Base-by-base conservation (phyloP, 2,113 vertebrate genomes). In the Pterocles burchelli region DNA sequence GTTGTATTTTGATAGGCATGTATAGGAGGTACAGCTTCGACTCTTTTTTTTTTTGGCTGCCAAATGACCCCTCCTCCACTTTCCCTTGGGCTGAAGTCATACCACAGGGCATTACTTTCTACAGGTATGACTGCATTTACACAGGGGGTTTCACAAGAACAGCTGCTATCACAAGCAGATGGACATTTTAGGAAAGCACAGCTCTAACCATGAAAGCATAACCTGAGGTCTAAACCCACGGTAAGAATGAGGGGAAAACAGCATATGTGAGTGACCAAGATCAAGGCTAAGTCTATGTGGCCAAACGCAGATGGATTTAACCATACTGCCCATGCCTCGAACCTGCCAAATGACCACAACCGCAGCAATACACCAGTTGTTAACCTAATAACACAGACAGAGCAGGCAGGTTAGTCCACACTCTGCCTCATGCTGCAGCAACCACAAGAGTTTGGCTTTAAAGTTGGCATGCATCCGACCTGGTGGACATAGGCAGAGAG, bases 401-500 rank as follows among this genome's bases (percentile, higher is more conserved):
- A 85, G 28, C 16, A 67, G 41, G 29, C 33, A 54, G 63, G 3
- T 45, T 14, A 57, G 48, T 24, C 33, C 38, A 55, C 45, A 65
- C n/a, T 36, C 51, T 65, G 74, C 45, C 54, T 77, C 46, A 17
- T 20, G 46, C 59, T 55, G 38, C 0, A 92, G 62, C 41, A 93
- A 34, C 38, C 13, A 57, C 36, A 83, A 55, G 52, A 46, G 7
- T 33, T 62, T 6, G 38, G 57, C 28, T 63, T 80, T 73, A 46
- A 63, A 48, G 68, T 0, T 52, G 72, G 17, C 0, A 0, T 15
- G 18, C 52, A 81, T 67, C 55, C 62, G 70, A 80, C 43, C 51
- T 63, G 33, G 10, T 59, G 24, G 57, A 92, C 25, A 54, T 2
- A 54, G 33, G n/a, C 67, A 92, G 33, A 52, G 33, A 49, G 45